Conservation (phyloP, 2,797 vertebrate genomes). For the Anableps anableps region DNA sequence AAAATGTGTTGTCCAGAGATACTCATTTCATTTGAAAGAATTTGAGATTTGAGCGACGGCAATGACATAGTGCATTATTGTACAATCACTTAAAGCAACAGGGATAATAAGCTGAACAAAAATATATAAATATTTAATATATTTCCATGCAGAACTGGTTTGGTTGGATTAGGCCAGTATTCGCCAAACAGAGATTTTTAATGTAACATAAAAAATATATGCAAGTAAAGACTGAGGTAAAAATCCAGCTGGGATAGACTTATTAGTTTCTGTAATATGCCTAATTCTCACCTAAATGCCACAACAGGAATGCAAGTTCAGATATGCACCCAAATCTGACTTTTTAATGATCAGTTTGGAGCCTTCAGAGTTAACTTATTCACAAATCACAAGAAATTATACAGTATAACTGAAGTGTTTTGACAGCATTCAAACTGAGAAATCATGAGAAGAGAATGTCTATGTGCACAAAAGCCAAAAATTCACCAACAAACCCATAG, state of each 20-base stretch:
- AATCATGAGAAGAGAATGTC: slow-evolving; percentile 26
- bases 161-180: background rate
- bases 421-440: slow-evolving; percentile 13
- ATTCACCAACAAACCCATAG: slow-evolving; percentile 44
- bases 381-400: background rate
- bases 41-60: too few species aligned
- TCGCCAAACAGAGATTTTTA: slow-evolving; percentile 50
- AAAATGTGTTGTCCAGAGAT: background rate
- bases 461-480: slow-evolving; percentile 50
- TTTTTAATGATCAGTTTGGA: background rate
- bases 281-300: slow-evolving; percentile 1
- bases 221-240: slow-evolving; percentile 40
- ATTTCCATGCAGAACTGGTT: background rate
- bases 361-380: background rate
- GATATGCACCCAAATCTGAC: slow-evolving; percentile 13
- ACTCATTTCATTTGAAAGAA: background rate
- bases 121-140: background rate
- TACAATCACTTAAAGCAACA: background rate
- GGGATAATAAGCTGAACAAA: background rate
- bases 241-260: slow-evolving; percentile 11
- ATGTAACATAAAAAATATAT: slow-evolving; percentile 64
- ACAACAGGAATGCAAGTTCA: slow-evolving; percentile 10
- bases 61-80: background rate
- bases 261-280: slow-evolving; percentile 47
- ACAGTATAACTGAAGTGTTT: background rate